Base-by-base conservation (phyloP, 2,797 vertebrate species). In the Lithobates pipiens region DNA sequence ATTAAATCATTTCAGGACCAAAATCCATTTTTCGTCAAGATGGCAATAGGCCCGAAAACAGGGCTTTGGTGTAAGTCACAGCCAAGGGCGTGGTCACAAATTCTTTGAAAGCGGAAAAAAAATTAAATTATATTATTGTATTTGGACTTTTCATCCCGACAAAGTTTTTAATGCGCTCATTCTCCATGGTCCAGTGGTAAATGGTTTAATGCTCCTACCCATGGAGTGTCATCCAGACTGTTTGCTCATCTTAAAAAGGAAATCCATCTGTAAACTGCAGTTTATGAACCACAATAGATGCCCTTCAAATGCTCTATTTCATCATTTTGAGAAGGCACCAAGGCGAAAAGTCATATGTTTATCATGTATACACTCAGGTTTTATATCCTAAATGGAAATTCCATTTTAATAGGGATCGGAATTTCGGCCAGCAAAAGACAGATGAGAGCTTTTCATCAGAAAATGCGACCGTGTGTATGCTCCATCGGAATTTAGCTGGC, bases 31-130 rank as follows among this genome's bases (percentile, higher is more conserved):
- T 27, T 68, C 42, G 39, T 32, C 8, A n/a, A n/a, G 65, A 15
- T 83, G 81, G 61, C 61, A 83, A 34, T 8, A 25, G 44, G 72
- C 39, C 25, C 29, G 50, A 77, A 27, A 23, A 15, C 11, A 54
- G 42, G 29, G 29, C 50, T 63, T 77, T 29, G 68, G n/a, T 74
- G 34, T 32, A 44, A 78, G 39, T 18, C 39, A 25, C 0, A 23
- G 42, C 69, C 16, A 21, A 18, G 39, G 83, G 83, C 63, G 83
- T 7, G 76, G 83, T 39, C 70, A 74, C 36, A 21, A 61, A n/a
- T 61, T 23, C 9, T 39, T 72, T 73, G 16, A 71, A 77, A 84
- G 34, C 16, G 32, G 76, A 2, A 68, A 27, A 32, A 5, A 18
- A n/a, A n/a, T n/a, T 44, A 34, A 42, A 44, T 1, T 2, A 29